These are phyloP conservation scores for Podocnemis expansa DNA, from an alignment of 2,113 vertebrate species.

Conservation along the genomic window DNA sequence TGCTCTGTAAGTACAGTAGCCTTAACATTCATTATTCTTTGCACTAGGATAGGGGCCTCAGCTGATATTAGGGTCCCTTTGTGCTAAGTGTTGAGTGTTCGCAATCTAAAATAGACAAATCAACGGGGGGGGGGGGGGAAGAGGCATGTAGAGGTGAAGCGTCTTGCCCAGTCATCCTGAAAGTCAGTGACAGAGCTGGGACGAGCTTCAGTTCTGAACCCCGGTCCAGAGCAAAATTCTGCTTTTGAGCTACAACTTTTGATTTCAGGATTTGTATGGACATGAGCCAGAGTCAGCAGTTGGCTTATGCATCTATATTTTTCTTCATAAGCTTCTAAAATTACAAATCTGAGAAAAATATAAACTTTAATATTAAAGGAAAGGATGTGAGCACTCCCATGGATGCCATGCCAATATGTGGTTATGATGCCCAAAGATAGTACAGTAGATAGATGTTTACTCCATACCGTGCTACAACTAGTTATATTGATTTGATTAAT, in stretches of 20 bases:
- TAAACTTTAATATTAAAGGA: neutral
- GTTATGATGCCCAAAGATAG: neutral
- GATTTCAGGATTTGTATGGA: neutral
- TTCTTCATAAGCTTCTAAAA: neutral
- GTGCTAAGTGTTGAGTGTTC: fast-evolving
- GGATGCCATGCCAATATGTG: neutral
- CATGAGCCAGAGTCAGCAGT: neutral
- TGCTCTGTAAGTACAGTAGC: fast-evolving
- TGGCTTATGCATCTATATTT: neutral
- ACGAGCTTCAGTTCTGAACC: neutral
- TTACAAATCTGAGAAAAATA: neutral
- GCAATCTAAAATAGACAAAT: neutral
- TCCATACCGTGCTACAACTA: neutral
- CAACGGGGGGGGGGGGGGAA: neutral
- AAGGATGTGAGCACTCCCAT: neutral
- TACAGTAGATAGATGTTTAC: neutral
- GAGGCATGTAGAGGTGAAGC: neutral
- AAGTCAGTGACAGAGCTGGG: neutral
- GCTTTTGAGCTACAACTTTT: neutral
- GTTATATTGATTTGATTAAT: neutral
- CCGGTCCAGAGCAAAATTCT: neutral
- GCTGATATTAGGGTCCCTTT: neutral
- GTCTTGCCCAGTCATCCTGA: neutral
- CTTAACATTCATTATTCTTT: fast-evolving
- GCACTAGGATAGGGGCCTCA: fast-evolving